These are phyloP conservation scores for Ormyrus rosae DNA, from an alignment of 2,888 invertebrate species.

Conservation along the genomic window DNA sequence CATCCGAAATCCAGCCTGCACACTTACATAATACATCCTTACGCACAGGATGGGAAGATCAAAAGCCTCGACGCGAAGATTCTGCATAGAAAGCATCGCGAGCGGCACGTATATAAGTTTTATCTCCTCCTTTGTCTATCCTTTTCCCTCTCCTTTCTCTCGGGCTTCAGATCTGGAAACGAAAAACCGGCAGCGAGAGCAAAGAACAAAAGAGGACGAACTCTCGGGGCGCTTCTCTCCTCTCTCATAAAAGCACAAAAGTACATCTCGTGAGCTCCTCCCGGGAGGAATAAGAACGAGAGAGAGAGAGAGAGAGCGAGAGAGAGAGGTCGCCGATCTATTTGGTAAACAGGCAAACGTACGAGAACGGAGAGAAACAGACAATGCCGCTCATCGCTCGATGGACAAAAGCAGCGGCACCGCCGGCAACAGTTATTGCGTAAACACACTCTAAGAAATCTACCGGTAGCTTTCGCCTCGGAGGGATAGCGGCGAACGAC, in stretches of 20 bases:
- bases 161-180: conserved; percentile 45
- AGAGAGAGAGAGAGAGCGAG: conserved; percentile 50
- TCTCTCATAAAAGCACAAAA: conserved; percentile 71
- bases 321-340: conserved; percentile 63
- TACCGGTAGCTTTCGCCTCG: not conserved
- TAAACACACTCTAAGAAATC: conserved; percentile 69
- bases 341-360: conserved; percentile 69
- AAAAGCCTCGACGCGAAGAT: conserved; percentile 18
- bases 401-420: conserved; percentile 70
- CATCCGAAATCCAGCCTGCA: conserved; percentile 8
- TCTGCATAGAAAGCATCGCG: conserved; percentile 30
- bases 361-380: conserved; percentile 59
- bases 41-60: conserved; percentile 27
- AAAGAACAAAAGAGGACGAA: conserved; percentile 68
- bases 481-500: conserved; percentile 45
- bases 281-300: not conserved
- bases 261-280: conserved; percentile 42
- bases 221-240: conserved; percentile 61
- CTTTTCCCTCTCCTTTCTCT: conserved; percentile 51
- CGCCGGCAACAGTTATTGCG: conserved; percentile 69
- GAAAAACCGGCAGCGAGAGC: conserved; percentile 58
- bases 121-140: conserved; percentile 41
- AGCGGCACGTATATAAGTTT: conserved; percentile 14
- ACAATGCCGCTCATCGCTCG: conserved; percentile 75
- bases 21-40: conserved; percentile 2